Evolutionary conservation across 2,797 vertebrate genomes (phyloP).

Genomic region (Nyctalus aviator): DNA sequence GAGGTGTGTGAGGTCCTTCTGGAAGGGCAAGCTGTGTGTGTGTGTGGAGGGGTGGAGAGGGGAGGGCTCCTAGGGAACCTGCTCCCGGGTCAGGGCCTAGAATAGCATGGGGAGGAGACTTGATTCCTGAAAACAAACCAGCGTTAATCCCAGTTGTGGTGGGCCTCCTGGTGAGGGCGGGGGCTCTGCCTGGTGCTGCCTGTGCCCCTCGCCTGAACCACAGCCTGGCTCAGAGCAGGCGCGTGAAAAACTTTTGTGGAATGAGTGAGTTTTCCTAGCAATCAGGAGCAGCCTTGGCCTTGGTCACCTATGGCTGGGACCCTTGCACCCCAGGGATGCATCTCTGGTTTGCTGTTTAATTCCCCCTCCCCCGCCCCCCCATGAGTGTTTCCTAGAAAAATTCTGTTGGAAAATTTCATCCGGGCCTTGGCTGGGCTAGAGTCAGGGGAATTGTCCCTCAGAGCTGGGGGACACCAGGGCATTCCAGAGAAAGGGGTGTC

Average conservation of each 20-base stretch:
- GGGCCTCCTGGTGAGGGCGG: rapidly evolving
- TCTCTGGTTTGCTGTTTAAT: slow-evolving; percentile 49
- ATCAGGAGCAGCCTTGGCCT: background rate
- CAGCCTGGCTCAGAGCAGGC: background rate
- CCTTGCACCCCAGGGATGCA: background rate
- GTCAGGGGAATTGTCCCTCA: background rate
- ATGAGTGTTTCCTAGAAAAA: slow-evolving; percentile 70
- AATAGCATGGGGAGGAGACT: background rate
- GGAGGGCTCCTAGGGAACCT: background rate
- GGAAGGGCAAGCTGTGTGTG: background rate
- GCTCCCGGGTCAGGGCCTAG: background rate
- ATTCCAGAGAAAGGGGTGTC: background rate
- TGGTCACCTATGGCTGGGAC: background rate
- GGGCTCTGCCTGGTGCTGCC: background rate
- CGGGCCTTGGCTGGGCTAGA: background rate
- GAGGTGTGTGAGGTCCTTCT: background rate
- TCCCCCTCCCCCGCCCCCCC: too few relatives aligned
- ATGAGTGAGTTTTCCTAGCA: background rate
- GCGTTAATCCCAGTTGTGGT: rapidly evolving
- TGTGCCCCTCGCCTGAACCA: rapidly evolving
- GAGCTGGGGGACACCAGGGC: background rate
- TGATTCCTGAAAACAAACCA: rapidly evolving
- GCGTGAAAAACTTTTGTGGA: background rate
- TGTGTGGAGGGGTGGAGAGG: background rate
- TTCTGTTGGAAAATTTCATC: slow-evolving; percentile 54